A percentile compares a stretch with the other conserved stretches of the same genome.
phyloP scores from a whole-genome alignment of 92 coral and sea anemone species.

The Meandrina meandrites region DNA sequence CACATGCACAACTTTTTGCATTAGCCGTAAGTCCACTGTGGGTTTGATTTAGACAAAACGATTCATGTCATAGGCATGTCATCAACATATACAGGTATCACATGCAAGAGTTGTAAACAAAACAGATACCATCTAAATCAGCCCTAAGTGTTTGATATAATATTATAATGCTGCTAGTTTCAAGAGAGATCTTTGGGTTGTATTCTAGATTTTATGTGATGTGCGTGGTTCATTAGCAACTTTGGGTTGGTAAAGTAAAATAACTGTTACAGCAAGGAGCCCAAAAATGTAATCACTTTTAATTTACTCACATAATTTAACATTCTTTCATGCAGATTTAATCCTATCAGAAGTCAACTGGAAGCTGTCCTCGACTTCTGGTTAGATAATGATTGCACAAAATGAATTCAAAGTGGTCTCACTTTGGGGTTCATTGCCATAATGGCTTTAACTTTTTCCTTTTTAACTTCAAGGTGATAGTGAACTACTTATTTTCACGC shows the following conservation, averaged over 20 bases:
- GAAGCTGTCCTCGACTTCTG: too few species aligned
- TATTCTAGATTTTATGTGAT: background rate
- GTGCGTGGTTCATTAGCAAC: background rate
- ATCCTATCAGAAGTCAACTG: too few species aligned
- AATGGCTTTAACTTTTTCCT: background rate
- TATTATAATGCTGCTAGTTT: background rate
- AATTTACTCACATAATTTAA: too few species aligned
- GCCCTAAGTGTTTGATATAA: background rate
- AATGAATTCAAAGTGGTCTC: too few species aligned
- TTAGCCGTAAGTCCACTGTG: background rate
- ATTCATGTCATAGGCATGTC: background rate
- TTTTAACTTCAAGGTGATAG: background rate
- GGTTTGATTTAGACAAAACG: background rate
- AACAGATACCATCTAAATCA: background rate
- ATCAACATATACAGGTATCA: background rate
- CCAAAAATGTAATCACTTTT: too few species aligned
- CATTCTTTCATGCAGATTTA: too few species aligned
- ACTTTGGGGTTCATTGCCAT: background rate
- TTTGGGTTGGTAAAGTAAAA: background rate
- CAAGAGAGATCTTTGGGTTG: conserved; percentile 1
- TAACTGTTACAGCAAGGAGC: background rate
- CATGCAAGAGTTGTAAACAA: background rate
- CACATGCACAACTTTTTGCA: background rate
- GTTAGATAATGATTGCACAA: too few species aligned
- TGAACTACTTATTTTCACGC: background rate